Percentiles rank a stretch among this genome's conserved stretches.
Conservation (phyloP, 2,113 vertebrate species). For the Fregetta grallaria region DNA sequence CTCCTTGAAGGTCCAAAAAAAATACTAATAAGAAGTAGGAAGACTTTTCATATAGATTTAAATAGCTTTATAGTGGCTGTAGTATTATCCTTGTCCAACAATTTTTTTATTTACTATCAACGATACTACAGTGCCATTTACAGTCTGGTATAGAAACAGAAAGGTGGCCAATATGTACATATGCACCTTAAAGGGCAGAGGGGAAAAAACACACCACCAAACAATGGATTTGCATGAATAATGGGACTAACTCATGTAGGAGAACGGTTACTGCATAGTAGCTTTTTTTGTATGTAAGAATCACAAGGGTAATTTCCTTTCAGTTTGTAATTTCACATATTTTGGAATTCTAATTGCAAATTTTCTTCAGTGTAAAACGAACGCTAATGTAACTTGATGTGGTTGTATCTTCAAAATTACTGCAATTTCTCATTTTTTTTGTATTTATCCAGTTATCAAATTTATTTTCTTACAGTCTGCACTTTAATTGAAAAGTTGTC, state of each 20-base stretch:
- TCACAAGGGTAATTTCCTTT: not conserved
- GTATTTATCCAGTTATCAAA: not conserved
- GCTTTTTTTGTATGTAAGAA: not conserved
- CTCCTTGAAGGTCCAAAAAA: not conserved
- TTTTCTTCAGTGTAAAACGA: not conserved
- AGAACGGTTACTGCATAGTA: not conserved
- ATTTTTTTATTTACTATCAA: accelerated
- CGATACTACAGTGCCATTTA: not conserved
- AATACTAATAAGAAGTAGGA: not conserved
- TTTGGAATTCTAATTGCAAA: not conserved
- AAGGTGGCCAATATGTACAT: not conserved
- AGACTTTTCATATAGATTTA: not conserved
- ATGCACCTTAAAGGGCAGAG: not conserved
- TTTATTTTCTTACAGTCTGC: slow-evolving; percentile 79
- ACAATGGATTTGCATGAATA: not conserved
- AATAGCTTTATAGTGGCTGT: not conserved
- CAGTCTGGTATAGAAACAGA: not conserved
- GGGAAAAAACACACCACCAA: not conserved
- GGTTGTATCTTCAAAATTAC: not conserved
- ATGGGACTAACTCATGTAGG: not conserved
- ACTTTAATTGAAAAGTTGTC: slow-evolving; percentile 89
- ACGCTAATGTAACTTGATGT: not conserved
- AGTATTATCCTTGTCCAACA: not conserved
- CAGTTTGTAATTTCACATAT: not conserved
- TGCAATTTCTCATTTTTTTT: not conserved